Percentiles rank a stretch among this genome's conserved stretches.
Evolutionary conservation across 2,113 vertebrate genomes (phyloP).

Genomic region (Marmota flaviventris): DNA sequence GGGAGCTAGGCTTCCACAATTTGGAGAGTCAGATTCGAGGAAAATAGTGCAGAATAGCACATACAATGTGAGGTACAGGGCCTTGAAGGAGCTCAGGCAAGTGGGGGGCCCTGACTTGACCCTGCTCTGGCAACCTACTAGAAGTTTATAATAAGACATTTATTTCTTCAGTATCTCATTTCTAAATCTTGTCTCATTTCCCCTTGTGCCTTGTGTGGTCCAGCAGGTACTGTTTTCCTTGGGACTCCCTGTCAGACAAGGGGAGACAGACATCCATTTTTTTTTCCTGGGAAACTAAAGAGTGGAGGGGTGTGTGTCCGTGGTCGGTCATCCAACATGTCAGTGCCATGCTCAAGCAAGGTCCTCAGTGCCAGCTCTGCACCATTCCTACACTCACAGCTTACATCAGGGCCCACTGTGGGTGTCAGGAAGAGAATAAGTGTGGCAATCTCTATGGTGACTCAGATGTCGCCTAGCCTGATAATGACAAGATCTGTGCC

Average conservation of each 20-base stretch:
- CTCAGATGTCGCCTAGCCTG: background rate
- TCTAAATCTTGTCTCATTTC: background rate
- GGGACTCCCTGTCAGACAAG: background rate
- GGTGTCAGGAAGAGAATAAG: background rate
- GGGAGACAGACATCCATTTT: background rate
- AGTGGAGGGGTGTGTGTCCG: background rate
- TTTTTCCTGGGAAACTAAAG: background rate
- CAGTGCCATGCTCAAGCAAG: rapidly evolving
- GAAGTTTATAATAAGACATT: rapidly evolving
- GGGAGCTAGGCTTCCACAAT: background rate
- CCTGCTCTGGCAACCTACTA: background rate
- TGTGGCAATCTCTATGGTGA: background rate
- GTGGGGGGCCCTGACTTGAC: rapidly evolving
- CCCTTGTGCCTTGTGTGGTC: background rate
- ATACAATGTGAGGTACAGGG: background rate
- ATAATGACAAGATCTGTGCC: background rate
- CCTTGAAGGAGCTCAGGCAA: background rate
- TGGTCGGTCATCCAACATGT: background rate
- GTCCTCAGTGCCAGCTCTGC: no score
- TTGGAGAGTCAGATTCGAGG: background rate
- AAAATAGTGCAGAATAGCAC: background rate
- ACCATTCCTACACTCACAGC: background rate
- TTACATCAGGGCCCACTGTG: no score
- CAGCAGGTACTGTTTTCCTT: background rate
- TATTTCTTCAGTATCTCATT: background rate